Percentiles rank a stretch among this genome's conserved stretches.
Conservation (phyloP, 1,140 invertebrate genomes). For the Ephestia elutella region DNA sequence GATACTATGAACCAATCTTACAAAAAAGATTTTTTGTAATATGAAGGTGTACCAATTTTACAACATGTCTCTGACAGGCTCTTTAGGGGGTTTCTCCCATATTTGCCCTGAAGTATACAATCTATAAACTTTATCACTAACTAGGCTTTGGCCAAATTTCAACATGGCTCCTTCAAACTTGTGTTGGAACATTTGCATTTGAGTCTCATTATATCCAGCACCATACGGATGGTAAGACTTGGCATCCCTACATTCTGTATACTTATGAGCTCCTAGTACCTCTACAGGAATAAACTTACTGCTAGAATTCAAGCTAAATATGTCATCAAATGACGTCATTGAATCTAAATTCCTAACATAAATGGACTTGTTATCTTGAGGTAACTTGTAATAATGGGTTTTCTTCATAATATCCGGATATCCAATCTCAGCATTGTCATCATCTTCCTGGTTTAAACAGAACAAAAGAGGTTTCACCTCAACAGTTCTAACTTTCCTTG, state of each 20-base stretch:
- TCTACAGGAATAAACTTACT: constrained; percentile 42
- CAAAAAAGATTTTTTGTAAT: too few species aligned
- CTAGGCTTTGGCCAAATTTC: constrained; percentile 57
- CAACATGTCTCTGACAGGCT: constrained; percentile 57
- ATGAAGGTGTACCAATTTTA: too few species aligned
- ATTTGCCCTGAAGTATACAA: constrained; percentile 67
- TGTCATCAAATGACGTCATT: constrained; percentile 62
- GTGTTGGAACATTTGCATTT: constrained; percentile 67
- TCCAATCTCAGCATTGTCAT: constrained; percentile 60
- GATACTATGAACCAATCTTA: too few species aligned
- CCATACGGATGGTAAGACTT: constrained; percentile 50
- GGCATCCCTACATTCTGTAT: constrained; percentile 62
- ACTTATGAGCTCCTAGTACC: constrained; percentile 63
- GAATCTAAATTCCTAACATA: constrained; percentile 65
- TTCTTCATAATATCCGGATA: constrained; percentile 69
- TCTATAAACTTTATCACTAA: constrained; percentile 67
- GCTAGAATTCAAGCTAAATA: constrained; percentile 49
- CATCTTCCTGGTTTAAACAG: constrained; percentile 68
- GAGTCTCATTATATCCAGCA: constrained; percentile 62
- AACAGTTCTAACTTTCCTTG: constrained; percentile 46
- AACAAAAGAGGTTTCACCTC: constrained; percentile 54
- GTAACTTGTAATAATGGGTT: constrained; percentile 64
- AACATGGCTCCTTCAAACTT: constrained; percentile 71
- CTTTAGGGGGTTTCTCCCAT: constrained; percentile 56
- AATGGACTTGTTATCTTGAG: constrained; percentile 41